Evolutionary conservation across 2,797 vertebrate species (phyloP).

Genomic region (Pristis pectinata): DNA sequence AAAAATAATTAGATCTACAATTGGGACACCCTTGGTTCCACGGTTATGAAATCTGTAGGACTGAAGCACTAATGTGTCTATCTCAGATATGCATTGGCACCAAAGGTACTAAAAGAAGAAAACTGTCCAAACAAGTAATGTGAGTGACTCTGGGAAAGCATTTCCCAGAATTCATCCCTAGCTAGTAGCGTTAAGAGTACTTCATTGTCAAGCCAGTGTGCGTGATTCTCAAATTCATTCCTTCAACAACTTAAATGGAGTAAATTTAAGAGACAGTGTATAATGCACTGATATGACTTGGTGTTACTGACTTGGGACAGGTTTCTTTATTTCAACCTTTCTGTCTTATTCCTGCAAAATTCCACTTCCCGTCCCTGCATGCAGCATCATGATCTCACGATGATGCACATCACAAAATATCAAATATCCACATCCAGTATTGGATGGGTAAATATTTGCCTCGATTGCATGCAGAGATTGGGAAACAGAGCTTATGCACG

Average conservation of each 20-base stretch:
- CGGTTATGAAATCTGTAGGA: neutral
- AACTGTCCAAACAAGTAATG: neutral
- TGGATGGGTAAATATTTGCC: too few species aligned
- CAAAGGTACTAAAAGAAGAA: neutral
- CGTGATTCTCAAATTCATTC: too few species aligned
- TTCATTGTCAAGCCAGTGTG: too few species aligned
- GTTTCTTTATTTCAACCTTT: neutral
- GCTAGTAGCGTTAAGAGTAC: too few species aligned
- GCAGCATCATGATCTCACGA: neutral
- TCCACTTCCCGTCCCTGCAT: neutral
- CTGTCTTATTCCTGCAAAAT: neutral
- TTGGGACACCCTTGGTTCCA: neutral
- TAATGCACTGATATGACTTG: too few species aligned
- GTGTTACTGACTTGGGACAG: too few species aligned
- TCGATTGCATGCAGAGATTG: too few species aligned
- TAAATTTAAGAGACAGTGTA: too few species aligned
- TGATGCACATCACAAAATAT: neutral
- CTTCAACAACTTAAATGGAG: too few species aligned
- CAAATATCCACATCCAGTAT: too few species aligned
- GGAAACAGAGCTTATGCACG: too few species aligned
- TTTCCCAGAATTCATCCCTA: too few species aligned
- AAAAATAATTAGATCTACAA: neutral
- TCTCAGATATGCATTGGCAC: neutral
- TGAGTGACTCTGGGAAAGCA: neutral
- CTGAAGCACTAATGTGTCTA: neutral